phyloP scores from a whole-genome alignment of 2,888 invertebrate genomes.

The Listrodromus nycthemerus region DNA sequence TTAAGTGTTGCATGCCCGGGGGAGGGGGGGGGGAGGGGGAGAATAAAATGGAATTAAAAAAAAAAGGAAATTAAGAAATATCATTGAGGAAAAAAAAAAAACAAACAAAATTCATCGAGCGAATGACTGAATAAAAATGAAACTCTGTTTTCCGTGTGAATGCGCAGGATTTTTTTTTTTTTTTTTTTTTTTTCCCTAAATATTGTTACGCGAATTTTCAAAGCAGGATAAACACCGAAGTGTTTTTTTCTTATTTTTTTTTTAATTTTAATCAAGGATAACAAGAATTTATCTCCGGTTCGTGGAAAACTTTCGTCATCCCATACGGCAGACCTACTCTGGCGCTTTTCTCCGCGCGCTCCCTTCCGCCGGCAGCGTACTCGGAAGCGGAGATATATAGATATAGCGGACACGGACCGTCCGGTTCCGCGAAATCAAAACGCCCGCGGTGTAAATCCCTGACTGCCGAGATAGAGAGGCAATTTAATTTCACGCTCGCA shows the following conservation, averaged over 20 bases:
- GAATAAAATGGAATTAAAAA: neutral
- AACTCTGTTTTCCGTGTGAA: neutral
- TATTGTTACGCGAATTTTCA: neutral
- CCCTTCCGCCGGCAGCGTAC: neutral
- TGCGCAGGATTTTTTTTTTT: neutral
- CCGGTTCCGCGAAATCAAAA: slow-evolving; percentile 17
- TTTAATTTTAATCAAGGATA: slow-evolving; percentile 26
- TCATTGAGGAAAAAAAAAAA: neutral
- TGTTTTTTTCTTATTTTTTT: no score
- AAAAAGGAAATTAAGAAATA: neutral
- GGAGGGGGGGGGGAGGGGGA: neutral
- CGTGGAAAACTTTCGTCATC: slow-evolving; percentile 24
- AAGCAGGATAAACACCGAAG: neutral
- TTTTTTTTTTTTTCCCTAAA: neutral
- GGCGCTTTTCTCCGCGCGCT: slow-evolving; percentile 3
- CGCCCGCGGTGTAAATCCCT: neutral
- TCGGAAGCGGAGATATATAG: slow-evolving; percentile 7
- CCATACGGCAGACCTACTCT: neutral
- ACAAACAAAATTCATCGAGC: neutral
- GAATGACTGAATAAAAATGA: neutral
- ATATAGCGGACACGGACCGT: neutral
- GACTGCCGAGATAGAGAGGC: neutral
- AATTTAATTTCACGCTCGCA: neutral
- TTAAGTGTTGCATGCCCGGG: no score
- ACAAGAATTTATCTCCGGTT: slow-evolving; percentile 32